A percentile compares a stretch with the other conserved stretches of the same genome.
These are phyloP conservation scores for Tinea pellionella DNA, from an alignment of 2,888 invertebrate genomes.

Conservation along the genomic window DNA sequence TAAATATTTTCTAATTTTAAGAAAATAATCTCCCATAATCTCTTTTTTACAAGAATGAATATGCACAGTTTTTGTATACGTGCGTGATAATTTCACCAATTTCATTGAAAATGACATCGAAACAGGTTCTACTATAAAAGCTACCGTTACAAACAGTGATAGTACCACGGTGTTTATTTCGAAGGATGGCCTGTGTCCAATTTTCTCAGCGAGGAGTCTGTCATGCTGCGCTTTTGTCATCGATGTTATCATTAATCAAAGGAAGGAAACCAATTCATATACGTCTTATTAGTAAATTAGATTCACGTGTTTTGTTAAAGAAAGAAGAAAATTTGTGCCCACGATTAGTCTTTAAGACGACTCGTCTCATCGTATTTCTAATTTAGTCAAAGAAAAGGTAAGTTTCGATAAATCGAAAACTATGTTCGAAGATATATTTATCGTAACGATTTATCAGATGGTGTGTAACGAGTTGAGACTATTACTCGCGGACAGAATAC, in stretches of 20 bases:
- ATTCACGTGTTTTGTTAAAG: constrained; percentile 26
- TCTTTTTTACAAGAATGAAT: too few species aligned
- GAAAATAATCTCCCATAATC: too few species aligned
- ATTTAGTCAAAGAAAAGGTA: background rate
- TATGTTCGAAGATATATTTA: background rate
- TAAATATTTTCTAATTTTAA: too few species aligned
- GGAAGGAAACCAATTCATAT: background rate
- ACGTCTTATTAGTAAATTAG: constrained; percentile 20
- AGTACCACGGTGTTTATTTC: background rate
- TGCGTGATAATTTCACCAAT: background rate
- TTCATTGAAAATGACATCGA: constrained; percentile 8
- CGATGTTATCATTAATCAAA: constrained; percentile 51
- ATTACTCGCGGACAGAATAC: constrained; percentile 32
- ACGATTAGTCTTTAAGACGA: too few species aligned
- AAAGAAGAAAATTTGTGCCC: constrained; percentile 17
- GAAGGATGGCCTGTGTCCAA: constrained; percentile 33
- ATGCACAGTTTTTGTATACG: too few species aligned
- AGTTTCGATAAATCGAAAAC: background rate
- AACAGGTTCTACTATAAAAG: background rate
- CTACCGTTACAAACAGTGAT: background rate
- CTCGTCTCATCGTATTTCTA: too few species aligned
- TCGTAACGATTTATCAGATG: background rate
- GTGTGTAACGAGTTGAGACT: background rate
- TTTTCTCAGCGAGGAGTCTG: constrained; percentile 46
- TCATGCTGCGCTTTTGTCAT: constrained; percentile 55